These are phyloP conservation scores for Teleiodes luculella DNA, from an alignment of 2,888 invertebrate species.

Conservation along the genomic window DNA sequence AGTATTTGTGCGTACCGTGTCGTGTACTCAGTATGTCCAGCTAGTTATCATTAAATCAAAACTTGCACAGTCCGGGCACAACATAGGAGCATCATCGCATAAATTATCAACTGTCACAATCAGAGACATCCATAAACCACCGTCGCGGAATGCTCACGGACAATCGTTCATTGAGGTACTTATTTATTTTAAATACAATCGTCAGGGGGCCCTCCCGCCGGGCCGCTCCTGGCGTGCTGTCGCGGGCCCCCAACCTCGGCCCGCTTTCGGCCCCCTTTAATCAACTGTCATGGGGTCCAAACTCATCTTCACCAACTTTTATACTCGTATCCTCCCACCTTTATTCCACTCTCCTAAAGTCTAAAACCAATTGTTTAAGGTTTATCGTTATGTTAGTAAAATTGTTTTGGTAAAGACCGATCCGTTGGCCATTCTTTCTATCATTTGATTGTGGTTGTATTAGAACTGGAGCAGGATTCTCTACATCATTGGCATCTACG, in stretches of 20 bases:
- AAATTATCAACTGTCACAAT: conserved; percentile 54
- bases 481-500: conserved; percentile 9
- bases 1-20: background rate
- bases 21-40: background rate
- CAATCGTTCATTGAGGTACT: conserved; percentile 79
- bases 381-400: conserved; percentile 26
- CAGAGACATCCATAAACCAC: conserved; percentile 54
- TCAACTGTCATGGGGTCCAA: conserved; percentile 73
- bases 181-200: conserved; percentile 79
- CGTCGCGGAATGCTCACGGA: conserved; percentile 51
- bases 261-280: conserved; percentile 76
- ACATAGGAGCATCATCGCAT: conserved; percentile 27
- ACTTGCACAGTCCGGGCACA: conserved; percentile 8
- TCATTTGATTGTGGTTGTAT: conserved; percentile 63
- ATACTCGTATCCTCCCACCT: background rate
- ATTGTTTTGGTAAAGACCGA: conserved; percentile 36
- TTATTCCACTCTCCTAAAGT: conserved; percentile 26
- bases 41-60: conserved; percentile 13
- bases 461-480: conserved; percentile 50
- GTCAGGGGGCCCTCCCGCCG: conserved; percentile 72
- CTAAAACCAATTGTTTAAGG: conserved; percentile 23
- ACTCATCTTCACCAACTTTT: conserved; percentile 24
- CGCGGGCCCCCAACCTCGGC: conserved; percentile 72
- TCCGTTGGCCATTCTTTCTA: conserved; percentile 52
- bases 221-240: conserved; percentile 70